Percentiles rank a stretch among this genome's conserved stretches.
These are phyloP conservation scores for Diploscapter pachys DNA, from an alignment of 1,140 invertebrate species.

Conservation along the genomic window DNA sequence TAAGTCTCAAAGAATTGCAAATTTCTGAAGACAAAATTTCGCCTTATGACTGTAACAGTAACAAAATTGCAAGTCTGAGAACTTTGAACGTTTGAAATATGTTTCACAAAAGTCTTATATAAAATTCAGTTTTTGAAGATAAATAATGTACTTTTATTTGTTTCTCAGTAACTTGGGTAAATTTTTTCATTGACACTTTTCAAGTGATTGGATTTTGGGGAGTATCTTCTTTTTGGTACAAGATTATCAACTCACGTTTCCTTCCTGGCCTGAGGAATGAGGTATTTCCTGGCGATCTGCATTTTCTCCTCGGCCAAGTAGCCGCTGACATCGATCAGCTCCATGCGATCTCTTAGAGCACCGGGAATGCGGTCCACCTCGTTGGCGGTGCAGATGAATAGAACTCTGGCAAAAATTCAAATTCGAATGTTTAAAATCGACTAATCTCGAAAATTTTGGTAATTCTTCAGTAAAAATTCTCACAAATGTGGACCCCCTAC, in stretches of 20 bases:
- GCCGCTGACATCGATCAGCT: constrained; percentile 97
- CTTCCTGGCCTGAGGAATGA: constrained; percentile 53
- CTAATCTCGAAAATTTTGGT: neutral
- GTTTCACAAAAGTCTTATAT: too few relatives aligned
- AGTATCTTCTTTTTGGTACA: neutral
- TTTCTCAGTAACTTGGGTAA: too few relatives aligned
- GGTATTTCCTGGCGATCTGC: constrained; percentile 73
- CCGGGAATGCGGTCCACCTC: constrained; percentile 92
- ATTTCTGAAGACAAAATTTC: too few relatives aligned
- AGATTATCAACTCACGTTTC: constrained; percentile 39
- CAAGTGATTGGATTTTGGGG: too few relatives aligned
- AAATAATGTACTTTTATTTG: too few relatives aligned
- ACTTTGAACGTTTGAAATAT: too few relatives aligned
- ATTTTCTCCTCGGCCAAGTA: constrained; percentile 98
- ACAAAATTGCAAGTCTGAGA: too few relatives aligned
- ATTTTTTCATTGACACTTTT: too few relatives aligned
- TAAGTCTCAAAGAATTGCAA: neutral
- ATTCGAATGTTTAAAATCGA: neutral
- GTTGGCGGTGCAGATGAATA: constrained; percentile 99
- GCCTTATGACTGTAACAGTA: too few relatives aligned
- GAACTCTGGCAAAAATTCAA: constrained; percentile 61
- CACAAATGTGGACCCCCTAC: too few relatives aligned
- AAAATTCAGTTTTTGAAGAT: too few relatives aligned
- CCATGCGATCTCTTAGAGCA: constrained; percentile 93
- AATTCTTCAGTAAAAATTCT: neutral